Conservation (phyloP, 2,113 vertebrate genomes). For the Triplophysa rosa region DNA sequence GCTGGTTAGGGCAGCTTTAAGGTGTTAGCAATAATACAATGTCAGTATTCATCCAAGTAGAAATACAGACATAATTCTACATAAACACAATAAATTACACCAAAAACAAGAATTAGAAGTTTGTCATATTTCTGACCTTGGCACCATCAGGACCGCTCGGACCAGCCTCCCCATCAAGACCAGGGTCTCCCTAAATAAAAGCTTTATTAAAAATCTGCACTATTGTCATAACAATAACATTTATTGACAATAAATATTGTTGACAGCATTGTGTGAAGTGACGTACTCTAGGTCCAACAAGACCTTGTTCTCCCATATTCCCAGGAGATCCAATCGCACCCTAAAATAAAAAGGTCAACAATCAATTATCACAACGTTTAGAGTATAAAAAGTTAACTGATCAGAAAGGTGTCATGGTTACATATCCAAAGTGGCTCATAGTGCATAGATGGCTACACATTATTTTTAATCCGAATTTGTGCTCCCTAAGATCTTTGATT, state of each 20-base stretch:
- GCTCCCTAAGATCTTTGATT: no score
- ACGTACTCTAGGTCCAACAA: conserved; percentile 87
- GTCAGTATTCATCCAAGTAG: background rate
- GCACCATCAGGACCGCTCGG: conserved; percentile 79
- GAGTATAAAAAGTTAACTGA: no score
- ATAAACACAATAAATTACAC: background rate
- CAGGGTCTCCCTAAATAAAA: conserved; percentile 80
- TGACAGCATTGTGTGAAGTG: conserved; percentile 2
- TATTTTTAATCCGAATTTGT: no score
- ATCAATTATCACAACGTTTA: no score
- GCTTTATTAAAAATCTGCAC: conserved; percentile 1
- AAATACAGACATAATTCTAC: background rate
- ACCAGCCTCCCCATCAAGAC: conserved; percentile 88
- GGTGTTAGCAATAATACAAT: no score
- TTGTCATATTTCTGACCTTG: conserved; percentile 75
- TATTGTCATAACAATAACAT: no score
- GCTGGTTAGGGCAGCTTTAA: no score
- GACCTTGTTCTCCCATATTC: conserved; percentile 84
- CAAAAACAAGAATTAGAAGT: background rate
- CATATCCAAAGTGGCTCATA: no score
- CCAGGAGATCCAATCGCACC: conserved; percentile 83
- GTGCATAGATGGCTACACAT: no score
- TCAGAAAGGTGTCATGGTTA: no score
- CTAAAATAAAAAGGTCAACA: conserved; percentile 65
- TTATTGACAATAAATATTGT: background rate